Conservation (phyloP, 1,140 invertebrate species). For the Papilio xuthus region DNA sequence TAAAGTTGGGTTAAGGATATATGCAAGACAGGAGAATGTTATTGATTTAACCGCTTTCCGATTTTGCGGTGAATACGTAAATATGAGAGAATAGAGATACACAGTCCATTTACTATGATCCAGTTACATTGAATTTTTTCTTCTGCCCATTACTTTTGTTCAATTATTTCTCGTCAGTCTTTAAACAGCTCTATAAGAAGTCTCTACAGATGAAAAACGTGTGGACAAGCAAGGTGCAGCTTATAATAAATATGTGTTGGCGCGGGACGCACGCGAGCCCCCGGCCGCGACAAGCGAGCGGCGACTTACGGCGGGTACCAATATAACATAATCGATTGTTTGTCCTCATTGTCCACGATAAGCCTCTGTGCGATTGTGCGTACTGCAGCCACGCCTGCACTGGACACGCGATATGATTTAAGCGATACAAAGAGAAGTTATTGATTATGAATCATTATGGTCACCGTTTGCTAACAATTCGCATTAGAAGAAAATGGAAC, state of each 20-base stretch:
- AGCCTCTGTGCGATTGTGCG: constrained; percentile 23
- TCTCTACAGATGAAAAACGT: neutral
- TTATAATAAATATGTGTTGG: constrained; percentile 31
- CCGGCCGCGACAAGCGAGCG: constrained; percentile 5
- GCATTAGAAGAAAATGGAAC: neutral
- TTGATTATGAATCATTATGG: neutral
- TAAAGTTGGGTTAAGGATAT: no score
- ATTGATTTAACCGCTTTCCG: no score
- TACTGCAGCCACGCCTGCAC: neutral
- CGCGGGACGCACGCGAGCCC: constrained; percentile 33
- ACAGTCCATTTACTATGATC: neutral
- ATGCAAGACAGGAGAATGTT: no score
- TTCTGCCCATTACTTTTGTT: no score
- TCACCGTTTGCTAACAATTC: neutral
- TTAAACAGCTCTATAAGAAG: neutral
- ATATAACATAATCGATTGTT: constrained; percentile 35
- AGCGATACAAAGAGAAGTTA: neutral
- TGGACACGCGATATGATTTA: constrained; percentile 15
- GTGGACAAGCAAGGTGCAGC: constrained; percentile 11
- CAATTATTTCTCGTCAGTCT: neutral
- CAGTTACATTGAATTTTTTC: neutral
- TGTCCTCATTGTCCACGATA: constrained; percentile 23
- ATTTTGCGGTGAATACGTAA: no score
- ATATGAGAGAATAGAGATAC: no score
- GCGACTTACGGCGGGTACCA: constrained; percentile 27